A percentile compares a stretch with the other conserved stretches of the same genome.
phyloP scores from a whole-genome alignment of 37 sponge, comb jelly and placozoan genomes.

The Hexactinellida sp. region DNA sequence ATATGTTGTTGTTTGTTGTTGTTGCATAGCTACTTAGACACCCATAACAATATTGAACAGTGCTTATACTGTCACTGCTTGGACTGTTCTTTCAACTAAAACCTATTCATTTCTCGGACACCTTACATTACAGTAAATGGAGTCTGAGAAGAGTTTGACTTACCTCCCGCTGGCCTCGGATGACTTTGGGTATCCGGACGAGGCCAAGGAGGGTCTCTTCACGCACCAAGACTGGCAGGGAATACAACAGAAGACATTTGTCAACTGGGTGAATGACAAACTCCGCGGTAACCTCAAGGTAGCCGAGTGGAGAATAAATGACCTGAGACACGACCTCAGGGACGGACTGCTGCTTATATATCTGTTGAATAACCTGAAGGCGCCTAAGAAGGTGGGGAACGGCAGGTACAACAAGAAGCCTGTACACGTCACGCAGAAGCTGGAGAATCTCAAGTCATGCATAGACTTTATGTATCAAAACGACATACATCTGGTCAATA shows the following conservation, averaged over 20 bases:
- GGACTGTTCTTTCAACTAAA: not conserved
- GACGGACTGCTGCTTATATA: constrained; percentile 74
- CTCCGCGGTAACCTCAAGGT: constrained; percentile 36
- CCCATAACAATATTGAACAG: too few species aligned
- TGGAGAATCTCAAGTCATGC: constrained; percentile 58
- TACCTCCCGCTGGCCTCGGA: constrained; percentile 9
- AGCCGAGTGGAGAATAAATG: constrained; percentile 29
- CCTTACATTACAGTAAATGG: not conserved
- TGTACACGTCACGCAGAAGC: constrained; percentile 31
- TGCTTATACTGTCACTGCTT: too few species aligned
- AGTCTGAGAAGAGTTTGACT: constrained; percentile 15
- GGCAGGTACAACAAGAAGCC: constrained; percentile 40
- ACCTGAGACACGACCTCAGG: constrained; percentile 53
- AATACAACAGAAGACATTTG: constrained; percentile 77
- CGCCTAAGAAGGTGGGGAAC: constrained; percentile 10
- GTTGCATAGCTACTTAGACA: not conserved
- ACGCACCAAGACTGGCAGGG: constrained; percentile 68
- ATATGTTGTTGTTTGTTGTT: not conserved
- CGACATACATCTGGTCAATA: constrained; percentile 72
- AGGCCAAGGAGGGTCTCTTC: constrained; percentile 2
- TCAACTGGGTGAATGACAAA: constrained; percentile 79
- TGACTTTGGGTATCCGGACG: constrained; percentile 8
- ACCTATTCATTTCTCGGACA: not conserved
- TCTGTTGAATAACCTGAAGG: constrained; percentile 57
- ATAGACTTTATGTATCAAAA: constrained; percentile 49